Conservation (phyloP, 2,797 vertebrate species). For the Parauchenoglanis punctatus region DNA sequence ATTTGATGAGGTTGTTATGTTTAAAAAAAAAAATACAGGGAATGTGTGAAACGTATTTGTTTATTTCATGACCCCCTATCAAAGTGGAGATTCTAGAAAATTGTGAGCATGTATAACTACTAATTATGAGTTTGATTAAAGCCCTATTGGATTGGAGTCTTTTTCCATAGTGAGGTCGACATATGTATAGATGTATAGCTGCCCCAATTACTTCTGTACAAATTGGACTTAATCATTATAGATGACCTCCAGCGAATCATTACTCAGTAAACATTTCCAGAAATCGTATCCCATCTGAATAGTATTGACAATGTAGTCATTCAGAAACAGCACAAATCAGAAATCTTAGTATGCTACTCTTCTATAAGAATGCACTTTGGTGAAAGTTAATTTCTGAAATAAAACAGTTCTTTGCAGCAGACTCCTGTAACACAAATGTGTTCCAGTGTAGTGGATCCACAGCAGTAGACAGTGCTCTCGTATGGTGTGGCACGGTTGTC, state of each 20-base stretch:
- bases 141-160: background rate
- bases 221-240: no score
- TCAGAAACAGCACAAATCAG: background rate
- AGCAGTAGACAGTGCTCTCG: background rate
- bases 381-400: background rate
- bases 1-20: background rate
- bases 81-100: background rate
- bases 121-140: background rate
- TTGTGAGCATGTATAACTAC: background rate
- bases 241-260: no score
- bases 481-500: constrained; percentile 4
- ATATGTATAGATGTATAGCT: no score
- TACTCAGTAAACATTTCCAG: no score
- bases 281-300: background rate
- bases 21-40: background rate
- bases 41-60: background rate
- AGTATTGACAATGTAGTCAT: background rate
- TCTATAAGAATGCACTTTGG: background rate
- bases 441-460: background rate
- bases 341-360: background rate
- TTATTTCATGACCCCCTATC: background rate
- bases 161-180: background rate
- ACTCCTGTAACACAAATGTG: no score
- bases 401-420: background rate
- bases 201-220: no score